These are phyloP conservation scores for Aphelinus atriplicis DNA, from an alignment of 1,140 invertebrate genomes.

Conservation along the genomic window DNA sequence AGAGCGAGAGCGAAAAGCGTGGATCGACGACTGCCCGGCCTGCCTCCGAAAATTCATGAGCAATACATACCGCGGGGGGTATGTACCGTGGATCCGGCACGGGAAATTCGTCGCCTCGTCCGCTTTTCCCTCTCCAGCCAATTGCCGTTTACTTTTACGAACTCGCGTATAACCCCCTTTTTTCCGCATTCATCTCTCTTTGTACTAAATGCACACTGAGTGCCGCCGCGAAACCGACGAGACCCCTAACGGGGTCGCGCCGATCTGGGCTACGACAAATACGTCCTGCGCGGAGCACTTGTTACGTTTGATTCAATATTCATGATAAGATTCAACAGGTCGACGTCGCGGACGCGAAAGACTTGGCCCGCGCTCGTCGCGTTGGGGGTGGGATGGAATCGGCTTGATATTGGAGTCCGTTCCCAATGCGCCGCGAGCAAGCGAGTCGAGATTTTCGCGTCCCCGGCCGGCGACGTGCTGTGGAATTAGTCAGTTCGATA, in stretches of 20 bases:
- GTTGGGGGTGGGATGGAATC: no score
- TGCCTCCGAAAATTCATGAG: neutral
- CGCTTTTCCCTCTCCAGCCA: neutral
- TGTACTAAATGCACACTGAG: slow-evolving; percentile 35
- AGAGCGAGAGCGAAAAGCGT: slow-evolving; percentile 8
- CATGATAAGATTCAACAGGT: no score
- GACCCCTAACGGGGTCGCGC: no score
- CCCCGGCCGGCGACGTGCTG: neutral
- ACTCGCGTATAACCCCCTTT: slow-evolving; percentile 2
- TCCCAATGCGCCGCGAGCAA: no score
- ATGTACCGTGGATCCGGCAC: no score
- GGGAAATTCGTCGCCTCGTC: neutral
- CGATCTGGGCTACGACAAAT: no score
- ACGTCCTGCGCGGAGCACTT: no score
- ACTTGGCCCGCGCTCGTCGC: no score
- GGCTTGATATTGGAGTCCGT: no score
- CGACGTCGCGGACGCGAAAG: no score
- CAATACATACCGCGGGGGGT: no score
- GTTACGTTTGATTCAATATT: no score
- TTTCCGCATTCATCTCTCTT: neutral
- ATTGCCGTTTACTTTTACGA: slow-evolving; percentile 14
- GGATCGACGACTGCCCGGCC: neutral
- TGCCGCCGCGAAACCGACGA: neutral
- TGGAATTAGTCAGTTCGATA: slow-evolving; percentile 25
- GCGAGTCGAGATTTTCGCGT: neutral